Conservation (phyloP, 1,140 invertebrate species). For the Drosophila subpulchrella region DNA sequence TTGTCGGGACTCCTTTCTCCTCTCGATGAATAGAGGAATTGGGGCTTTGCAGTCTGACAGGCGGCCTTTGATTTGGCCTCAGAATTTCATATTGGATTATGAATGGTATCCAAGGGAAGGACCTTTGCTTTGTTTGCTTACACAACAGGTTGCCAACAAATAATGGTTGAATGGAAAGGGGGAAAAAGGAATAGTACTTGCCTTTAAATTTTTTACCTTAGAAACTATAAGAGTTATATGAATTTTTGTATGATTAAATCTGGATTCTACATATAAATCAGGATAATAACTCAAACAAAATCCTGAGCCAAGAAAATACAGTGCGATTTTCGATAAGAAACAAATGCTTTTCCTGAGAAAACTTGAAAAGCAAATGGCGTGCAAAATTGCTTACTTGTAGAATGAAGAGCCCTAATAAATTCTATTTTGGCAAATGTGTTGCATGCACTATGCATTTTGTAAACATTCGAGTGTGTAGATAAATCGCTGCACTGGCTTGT, state of each 20-base stretch:
- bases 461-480: not conserved
- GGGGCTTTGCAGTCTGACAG: constrained; percentile 11
- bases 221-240: too few relatives aligned
- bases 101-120: not conserved
- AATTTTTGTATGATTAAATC: too few relatives aligned
- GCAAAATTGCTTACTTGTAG: constrained; percentile 11
- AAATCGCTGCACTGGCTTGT: constrained; percentile 7
- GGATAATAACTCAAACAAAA: too few relatives aligned
- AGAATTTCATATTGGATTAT: constrained; percentile 15
- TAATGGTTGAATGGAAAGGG: not conserved
- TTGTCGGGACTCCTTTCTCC: constrained; percentile 9
- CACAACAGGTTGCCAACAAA: constrained; percentile 5
- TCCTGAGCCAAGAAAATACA: too few relatives aligned
- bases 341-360: constrained; percentile 1
- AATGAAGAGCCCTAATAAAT: constrained; percentile 26
- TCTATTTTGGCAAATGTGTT: constrained; percentile 32
- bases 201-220: too few relatives aligned
- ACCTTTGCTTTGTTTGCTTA: not conserved
- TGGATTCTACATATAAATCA: too few relatives aligned
- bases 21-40: constrained; percentile 23
- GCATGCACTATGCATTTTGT: constrained; percentile 4
- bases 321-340: not conserved
- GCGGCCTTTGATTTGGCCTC: constrained; percentile 19
- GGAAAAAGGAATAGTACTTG: not conserved
- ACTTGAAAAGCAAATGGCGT: constrained; percentile 26